phyloP scores from a whole-genome alignment of 2,113 vertebrate species.

The Brachypodius melanocephalos region DNA sequence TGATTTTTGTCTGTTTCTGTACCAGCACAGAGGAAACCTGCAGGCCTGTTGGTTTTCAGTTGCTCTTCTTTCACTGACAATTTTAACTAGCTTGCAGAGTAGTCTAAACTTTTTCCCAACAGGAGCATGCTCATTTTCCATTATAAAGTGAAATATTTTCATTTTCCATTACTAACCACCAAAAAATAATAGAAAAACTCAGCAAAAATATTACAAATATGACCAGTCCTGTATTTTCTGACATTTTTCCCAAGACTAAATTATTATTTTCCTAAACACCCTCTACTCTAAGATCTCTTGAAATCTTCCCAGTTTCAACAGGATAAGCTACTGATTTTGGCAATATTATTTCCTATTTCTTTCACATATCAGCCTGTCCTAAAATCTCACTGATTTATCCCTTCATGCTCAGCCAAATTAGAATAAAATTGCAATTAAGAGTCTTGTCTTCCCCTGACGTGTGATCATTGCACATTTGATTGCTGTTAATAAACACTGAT shows the following conservation, averaged over 20 bases:
- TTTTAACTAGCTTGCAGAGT: background rate
- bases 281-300: background rate
- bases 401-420: background rate
- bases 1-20: background rate
- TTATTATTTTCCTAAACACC: background rate
- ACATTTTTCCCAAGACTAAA: background rate
- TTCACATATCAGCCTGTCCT: background rate
- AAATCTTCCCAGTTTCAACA: slow-evolving; percentile 3
- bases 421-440: background rate
- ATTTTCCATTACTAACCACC: background rate
- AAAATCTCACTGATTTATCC: background rate
- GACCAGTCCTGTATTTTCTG: background rate
- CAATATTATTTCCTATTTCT: background rate
- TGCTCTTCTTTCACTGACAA: background rate
- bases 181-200: background rate
- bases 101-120: background rate
- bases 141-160: background rate
- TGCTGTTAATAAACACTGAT: background rate
- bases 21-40: background rate
- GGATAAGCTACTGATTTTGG: background rate
- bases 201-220: background rate
- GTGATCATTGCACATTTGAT: background rate
- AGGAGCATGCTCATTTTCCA: background rate
- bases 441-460: background rate
- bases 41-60: background rate